A percentile compares a stretch with the other conserved stretches of the same genome.
Conservation (phyloP, 1,140 invertebrate genomes). For the Copidosoma floridanum region DNA sequence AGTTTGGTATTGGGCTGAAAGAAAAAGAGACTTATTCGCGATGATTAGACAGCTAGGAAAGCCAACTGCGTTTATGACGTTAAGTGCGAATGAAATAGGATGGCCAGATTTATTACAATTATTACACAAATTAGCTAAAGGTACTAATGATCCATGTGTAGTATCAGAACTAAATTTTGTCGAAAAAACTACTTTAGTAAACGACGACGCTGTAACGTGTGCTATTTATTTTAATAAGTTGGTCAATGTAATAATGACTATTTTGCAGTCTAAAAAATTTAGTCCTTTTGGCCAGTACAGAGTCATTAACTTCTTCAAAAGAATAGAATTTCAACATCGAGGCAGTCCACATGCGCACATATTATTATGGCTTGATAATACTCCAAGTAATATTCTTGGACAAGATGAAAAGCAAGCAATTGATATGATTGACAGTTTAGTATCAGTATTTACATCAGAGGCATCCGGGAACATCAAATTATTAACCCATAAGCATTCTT, state of each 20-base stretch:
- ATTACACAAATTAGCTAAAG: constrained; percentile 45
- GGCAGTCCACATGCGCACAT: too few species aligned
- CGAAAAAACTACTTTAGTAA: constrained; percentile 40
- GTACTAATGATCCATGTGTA: constrained; percentile 29
- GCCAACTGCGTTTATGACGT: constrained; percentile 38
- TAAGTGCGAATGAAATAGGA: constrained; percentile 40
- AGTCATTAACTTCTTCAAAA: constrained; percentile 38
- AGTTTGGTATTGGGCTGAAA: constrained; percentile 36
- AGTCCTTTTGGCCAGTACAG: constrained; percentile 35
- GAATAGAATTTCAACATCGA: too few species aligned
- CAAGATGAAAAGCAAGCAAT: constrained; percentile 15
- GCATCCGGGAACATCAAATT: constrained; percentile 36
- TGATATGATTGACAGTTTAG: constrained; percentile 20
- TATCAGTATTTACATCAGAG: constrained; percentile 30
- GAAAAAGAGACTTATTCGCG: constrained; percentile 48
- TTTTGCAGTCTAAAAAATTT: constrained; percentile 28
- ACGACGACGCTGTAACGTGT: too few species aligned
- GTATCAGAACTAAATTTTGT: constrained; percentile 35
- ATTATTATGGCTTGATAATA: constrained; percentile 40
- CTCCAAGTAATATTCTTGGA: constrained; percentile 34
- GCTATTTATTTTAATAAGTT: constrained; percentile 51
- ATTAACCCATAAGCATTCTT: constrained; percentile 28
- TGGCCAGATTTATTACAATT: constrained; percentile 44
- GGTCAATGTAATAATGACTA: constrained; percentile 33
- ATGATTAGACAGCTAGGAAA: constrained; percentile 40